Conservation (phyloP, 2,888 invertebrate genomes). For the Caenorhabditis virilis region DNA sequence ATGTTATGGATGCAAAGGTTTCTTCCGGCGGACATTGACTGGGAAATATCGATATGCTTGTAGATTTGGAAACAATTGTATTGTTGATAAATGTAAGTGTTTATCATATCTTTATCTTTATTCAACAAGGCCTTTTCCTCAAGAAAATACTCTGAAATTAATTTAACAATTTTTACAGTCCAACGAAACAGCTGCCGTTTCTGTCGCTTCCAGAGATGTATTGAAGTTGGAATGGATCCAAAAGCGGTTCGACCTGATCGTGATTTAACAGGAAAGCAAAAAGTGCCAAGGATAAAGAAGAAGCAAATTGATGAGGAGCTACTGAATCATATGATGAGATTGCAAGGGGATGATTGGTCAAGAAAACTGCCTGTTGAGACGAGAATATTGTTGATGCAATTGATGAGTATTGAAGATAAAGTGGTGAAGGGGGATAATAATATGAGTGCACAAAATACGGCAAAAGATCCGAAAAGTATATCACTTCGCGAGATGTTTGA, state of each 20-base stretch:
- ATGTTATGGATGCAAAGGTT: slow-evolving; percentile 61
- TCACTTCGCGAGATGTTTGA: slow-evolving; percentile 67
- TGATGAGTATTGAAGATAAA: slow-evolving; percentile 67
- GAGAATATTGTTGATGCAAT: slow-evolving; percentile 63
- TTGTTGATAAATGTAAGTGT: slow-evolving; percentile 65
- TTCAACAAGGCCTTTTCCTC: too few species aligned
- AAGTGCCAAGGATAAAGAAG: slow-evolving; percentile 64
- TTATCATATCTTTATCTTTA: background rate
- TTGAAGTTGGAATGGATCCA: slow-evolving; percentile 68
- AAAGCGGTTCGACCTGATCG: slow-evolving; percentile 67
- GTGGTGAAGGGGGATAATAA: slow-evolving; percentile 56
- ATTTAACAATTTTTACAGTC: slow-evolving; percentile 22
- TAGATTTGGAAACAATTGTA: slow-evolving; percentile 66
- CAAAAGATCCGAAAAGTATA: slow-evolving; percentile 50
- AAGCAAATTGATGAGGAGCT: slow-evolving; percentile 65
- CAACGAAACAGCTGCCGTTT: slow-evolving; percentile 66
- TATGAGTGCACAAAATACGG: slow-evolving; percentile 32
- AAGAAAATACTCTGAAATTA: background rate
- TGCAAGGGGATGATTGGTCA: slow-evolving; percentile 68
- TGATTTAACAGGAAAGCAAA: slow-evolving; percentile 66
- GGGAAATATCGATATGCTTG: slow-evolving; percentile 63
- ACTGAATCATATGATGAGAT: slow-evolving; percentile 65
- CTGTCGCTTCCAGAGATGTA: slow-evolving; percentile 66
- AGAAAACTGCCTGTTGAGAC: slow-evolving; percentile 66
- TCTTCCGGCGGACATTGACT: slow-evolving; percentile 65